These are phyloP conservation scores for Amblyteles armatorius DNA, from an alignment of 2,888 invertebrate species.

Conservation along the genomic window DNA sequence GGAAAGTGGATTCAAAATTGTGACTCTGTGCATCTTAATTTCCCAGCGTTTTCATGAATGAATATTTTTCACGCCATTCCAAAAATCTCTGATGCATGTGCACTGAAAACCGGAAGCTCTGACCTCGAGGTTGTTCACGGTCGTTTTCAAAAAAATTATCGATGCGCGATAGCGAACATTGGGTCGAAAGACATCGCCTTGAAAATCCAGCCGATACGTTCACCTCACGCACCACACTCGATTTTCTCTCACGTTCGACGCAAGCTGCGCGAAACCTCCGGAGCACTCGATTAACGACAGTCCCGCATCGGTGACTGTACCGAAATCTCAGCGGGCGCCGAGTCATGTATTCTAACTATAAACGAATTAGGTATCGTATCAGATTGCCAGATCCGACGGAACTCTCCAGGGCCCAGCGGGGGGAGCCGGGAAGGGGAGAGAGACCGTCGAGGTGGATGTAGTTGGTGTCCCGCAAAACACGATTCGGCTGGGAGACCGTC, in stretches of 20 bases:
- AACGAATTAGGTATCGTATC: slow-evolving; percentile 59
- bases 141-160: too few relatives aligned
- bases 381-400: slow-evolving; percentile 53
- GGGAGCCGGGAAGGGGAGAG: neutral
- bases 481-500: slow-evolving; percentile 29
- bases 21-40: too few relatives aligned
- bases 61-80: too few relatives aligned
- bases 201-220: too few relatives aligned
- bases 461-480: slow-evolving; percentile 43
- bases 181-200: too few relatives aligned
- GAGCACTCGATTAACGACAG: slow-evolving; percentile 27
- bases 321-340: slow-evolving; percentile 8
- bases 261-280: neutral
- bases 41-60: too few relatives aligned
- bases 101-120: too few relatives aligned
- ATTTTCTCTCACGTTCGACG: slow-evolving; percentile 11
- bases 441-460: neutral
- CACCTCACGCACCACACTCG: neutral
- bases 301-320: slow-evolving; percentile 6
- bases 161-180: too few relatives aligned
- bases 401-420: neutral
- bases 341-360: slow-evolving; percentile 39
- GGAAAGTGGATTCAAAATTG: too few relatives aligned
- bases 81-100: too few relatives aligned
- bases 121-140: too few relatives aligned